Base-by-base conservation (phyloP, 2,113 vertebrate genomes). In the Physeter macrocephalus region DNA sequence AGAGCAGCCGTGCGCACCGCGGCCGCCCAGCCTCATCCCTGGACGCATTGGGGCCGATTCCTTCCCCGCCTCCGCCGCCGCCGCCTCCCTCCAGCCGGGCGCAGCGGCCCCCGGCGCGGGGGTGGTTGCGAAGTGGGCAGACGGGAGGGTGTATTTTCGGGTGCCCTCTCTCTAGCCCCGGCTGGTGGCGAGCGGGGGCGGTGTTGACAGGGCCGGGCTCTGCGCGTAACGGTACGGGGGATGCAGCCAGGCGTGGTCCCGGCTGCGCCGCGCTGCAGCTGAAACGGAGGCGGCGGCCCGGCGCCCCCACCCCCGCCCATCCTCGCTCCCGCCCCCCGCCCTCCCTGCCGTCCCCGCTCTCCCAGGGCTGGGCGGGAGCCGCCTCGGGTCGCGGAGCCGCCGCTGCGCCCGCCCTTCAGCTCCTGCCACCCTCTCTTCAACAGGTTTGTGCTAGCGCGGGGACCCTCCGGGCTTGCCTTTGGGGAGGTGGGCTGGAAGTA, bases 221-320 rank as follows among this genome's bases (percentile, higher is more conserved):
- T 27, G 90, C 27, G 95, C 92, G 90, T 98, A 98, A 97, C 98
- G 97, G 98, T 97, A 92, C 96, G 43, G 62, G 97, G 97, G 98
- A 96, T 98, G 98, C 97, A 97, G 98, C 98, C 98, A 98, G 99
- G 98, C 98, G 98, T 98, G 99, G 98, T 98, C 98, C 94, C 39
- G 62, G 83, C 96, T 64, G 96, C 96, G 66, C 96, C 4, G 96
- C 52, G 92, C 93, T 95, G 93, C 97, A 96, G 97, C 97, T 94
- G 67, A 89, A 71, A 94, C 39, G 34, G 86, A 96, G 96, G 94
- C 91, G 94, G 86, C 88, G 29, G 39, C 91, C 78, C 57, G 13
- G 84, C 59, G 36, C 31, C 81, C 81, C 18, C 66, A 39, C 21
- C 66, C 18, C 85, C 85, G 72, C 85, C 21, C 57, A 9, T 66